Conservation (phyloP, 2,113 vertebrate genomes). For the Vulpes ferrilata region DNA sequence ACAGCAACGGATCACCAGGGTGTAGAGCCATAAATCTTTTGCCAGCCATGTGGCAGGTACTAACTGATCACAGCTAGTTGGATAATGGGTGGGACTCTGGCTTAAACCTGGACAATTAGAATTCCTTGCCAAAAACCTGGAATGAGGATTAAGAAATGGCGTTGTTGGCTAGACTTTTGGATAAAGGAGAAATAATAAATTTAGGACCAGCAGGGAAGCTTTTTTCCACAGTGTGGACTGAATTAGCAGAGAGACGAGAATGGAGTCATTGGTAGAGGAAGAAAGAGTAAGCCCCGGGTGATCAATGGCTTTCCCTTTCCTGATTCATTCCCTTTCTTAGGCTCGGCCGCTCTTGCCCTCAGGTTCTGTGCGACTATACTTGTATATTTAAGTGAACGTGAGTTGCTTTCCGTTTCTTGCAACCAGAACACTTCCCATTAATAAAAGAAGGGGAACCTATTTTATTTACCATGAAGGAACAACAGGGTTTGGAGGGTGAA, state of each 20-base stretch:
- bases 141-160: not conserved
- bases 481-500: not conserved
- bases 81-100: not conserved
- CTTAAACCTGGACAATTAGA: not conserved
- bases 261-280: not conserved
- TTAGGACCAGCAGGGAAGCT: not conserved
- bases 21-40: not conserved
- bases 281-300: not conserved
- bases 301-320: not conserved
- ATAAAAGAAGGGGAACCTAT: not conserved
- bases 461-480: slow-evolving; percentile 33
- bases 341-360: not conserved
- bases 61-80: not conserved
- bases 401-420: slow-evolving; percentile 26
- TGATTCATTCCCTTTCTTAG: not conserved
- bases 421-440: not conserved
- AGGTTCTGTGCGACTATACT: not conserved
- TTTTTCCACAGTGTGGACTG: not conserved
- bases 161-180: not conserved
- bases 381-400: not conserved
- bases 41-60: not conserved
- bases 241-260: not conserved
- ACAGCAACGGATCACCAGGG: not conserved
- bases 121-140: not conserved
- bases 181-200: slow-evolving; percentile 7